Base-by-base conservation (phyloP, 2,888 invertebrate genomes). In the Sinohyriopsis cumingii region DNA sequence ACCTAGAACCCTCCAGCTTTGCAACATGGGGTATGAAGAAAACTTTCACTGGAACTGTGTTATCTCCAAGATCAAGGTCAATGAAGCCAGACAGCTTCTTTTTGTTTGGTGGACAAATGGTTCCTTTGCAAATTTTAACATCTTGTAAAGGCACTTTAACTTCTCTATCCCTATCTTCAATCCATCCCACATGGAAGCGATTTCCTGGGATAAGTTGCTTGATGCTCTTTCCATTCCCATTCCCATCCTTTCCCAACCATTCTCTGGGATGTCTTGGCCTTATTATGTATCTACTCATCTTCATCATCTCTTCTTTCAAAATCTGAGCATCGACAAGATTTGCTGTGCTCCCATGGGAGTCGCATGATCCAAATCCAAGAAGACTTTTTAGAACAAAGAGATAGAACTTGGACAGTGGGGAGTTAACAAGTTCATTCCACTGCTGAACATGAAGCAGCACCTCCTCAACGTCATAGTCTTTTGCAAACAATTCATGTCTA, bases 401-500 rank as follows among this genome's bases (percentile, higher is more conserved):
- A 57, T 82, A 82, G 60, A 72, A 81, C 12, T 65, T 72, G 15
- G 82, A 79, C 62, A 67, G 68, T 1, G 79, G 80, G 25, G 79
- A 79, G 24, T 59, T 63, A 20, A 78, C 67, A 19, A 63, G 33
- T 1, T 74, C 67, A 61, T 79, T 66, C 82, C 82, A 82, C 7
- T 66, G 65, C 53, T 77, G 73, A 15, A 82, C 75, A 55, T 68
- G 69, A 20, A 54, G 28, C 19, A 80, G 66, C 19, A 82, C 82
- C n/a, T 78, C 75, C 59, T 77, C 81, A 19, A 78, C 28, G 7
- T 20, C 56, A 63, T 81, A 82, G 0, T 63, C 68, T 56, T 68
- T 65, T 56, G 28, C 53, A 55, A 78, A 78, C 3, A 62, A 19
- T 0, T 70, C 71, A 45, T 78, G 73, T 22, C 82, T 60, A 28